Base-by-base conservation (phyloP, 1,140 invertebrate genomes). In the Trypoxylus dichotomus region DNA sequence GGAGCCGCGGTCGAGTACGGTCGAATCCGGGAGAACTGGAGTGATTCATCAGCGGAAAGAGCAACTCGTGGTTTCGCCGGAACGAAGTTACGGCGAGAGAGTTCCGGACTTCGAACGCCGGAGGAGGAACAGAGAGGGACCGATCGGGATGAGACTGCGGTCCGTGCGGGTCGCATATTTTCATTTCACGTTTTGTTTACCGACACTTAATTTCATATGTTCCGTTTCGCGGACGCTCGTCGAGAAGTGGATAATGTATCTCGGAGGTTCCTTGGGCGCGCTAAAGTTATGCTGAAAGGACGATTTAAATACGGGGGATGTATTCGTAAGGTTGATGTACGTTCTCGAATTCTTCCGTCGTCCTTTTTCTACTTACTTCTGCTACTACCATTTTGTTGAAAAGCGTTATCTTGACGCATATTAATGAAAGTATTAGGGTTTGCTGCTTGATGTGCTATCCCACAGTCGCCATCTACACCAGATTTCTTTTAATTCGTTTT, bases 131-230 rank as follows among this genome's bases (percentile, higher is more conserved):
- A 29, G 24, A 68, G 24, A 29, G 19, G 15, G 60, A 24, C 15
- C 15, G 21, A 60, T 10, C 8, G 58, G n/a, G 27, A 68, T 25
- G 60, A 29, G 60, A 13, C 60, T 7, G 21, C 24, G 21, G 47
- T 68, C 60, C 21, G 5, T 37, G 47, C 60, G 27, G 27, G 11
- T 24, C 60, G 24, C 60, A 68, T 68, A 68, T 68, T 68, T 68
- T 68, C 60, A 68, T 68, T 68, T 68, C 60, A 68, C 60, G 60
- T 68, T 68, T 68, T 68, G 60, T 68, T 68, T 68, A 68, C 60
- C 60, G 27, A 29, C 60, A 24, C 21, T 27, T 68, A 68, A 68
- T 68, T 68, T 68, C 60, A 68, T 68, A 68, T 68, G 60, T 68
- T 68, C 60, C 60, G 60, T 68, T 24, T 68, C 19, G 60, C 24